Conservation (phyloP, 2,113 vertebrate genomes). For the Barbus barbus region DNA sequence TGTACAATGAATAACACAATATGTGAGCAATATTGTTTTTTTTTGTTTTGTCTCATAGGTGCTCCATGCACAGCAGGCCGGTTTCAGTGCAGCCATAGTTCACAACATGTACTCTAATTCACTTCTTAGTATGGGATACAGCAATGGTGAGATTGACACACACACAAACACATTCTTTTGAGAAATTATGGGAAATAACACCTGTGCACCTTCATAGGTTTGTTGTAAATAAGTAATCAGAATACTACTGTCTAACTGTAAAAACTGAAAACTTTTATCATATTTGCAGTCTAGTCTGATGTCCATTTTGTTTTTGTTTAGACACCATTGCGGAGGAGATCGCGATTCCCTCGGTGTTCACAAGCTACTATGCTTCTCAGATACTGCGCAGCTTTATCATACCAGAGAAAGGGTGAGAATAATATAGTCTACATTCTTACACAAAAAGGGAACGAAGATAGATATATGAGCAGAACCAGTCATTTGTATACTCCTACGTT, state of each 20-base stretch:
- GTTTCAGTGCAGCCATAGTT: conserved; percentile 83
- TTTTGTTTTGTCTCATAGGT: conserved; percentile 69
- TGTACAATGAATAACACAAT: background rate
- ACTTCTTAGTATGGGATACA: conserved; percentile 86
- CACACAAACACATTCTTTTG: too few species aligned
- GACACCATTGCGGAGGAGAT: conserved; percentile 82
- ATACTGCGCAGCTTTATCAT: conserved; percentile 66
- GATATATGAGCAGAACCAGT: background rate
- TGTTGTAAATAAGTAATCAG: background rate
- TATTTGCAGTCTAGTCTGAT: too few species aligned
- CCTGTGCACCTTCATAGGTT: background rate
- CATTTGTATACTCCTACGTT: background rate
- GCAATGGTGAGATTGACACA: conserved; percentile 74
- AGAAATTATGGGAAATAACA: background rate
- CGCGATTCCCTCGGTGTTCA: conserved; percentile 87
- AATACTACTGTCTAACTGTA: too few species aligned
- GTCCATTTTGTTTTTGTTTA: conserved; percentile 51
- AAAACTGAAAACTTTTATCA: too few species aligned
- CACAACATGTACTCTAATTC: conserved; percentile 84
- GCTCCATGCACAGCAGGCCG: conserved; percentile 84
- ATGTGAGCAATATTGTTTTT: background rate
- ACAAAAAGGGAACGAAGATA: background rate
- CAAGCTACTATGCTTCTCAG: conserved; percentile 72
- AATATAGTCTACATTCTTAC: background rate
- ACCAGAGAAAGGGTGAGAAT: conserved; percentile 70